These are phyloP conservation scores for Drosophila cracens DNA, from an alignment of 2,888 invertebrate genomes.

Conservation along the genomic window DNA sequence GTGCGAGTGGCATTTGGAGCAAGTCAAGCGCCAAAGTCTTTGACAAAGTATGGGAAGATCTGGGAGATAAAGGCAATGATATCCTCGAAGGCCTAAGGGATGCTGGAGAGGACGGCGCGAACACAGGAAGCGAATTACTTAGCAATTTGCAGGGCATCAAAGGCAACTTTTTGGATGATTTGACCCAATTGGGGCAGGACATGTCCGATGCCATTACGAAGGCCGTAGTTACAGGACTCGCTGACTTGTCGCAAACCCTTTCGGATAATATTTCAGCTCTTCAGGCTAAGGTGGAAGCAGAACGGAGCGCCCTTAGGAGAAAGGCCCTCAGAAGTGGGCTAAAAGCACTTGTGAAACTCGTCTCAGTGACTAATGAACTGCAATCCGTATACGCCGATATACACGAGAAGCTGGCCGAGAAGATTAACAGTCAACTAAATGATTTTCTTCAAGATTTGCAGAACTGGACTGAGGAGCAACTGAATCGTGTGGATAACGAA, in stretches of 20 bases:
- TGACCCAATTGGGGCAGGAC: neutral
- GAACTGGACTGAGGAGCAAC: constrained; percentile 14
- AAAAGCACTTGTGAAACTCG: constrained; percentile 2
- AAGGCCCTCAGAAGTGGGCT: neutral
- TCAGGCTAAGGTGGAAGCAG: neutral
- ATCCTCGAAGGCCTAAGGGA: constrained; percentile 16
- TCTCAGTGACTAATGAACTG: neutral
- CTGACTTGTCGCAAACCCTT: neutral
- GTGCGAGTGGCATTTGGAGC: constrained; percentile 13
- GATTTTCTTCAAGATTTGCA: neutral
- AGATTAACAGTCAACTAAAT: neutral
- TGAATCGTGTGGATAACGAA: neutral
- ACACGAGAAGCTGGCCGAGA: neutral
- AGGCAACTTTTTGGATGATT: neutral
- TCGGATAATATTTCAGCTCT: neutral
- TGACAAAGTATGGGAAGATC: constrained; percentile 2
- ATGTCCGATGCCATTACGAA: constrained; percentile 10
- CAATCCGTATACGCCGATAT: neutral
- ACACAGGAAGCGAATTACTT: neutral
- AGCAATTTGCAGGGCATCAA: neutral
- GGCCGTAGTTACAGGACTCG: neutral
- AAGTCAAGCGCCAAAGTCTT: constrained; percentile 11
- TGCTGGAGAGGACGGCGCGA: constrained; percentile 13
- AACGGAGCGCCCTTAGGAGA: neutral
- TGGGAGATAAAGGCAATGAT: constrained; percentile 13